phyloP scores from a whole-genome alignment of 2,113 vertebrate species.

The Lepisosteus osseus region DNA sequence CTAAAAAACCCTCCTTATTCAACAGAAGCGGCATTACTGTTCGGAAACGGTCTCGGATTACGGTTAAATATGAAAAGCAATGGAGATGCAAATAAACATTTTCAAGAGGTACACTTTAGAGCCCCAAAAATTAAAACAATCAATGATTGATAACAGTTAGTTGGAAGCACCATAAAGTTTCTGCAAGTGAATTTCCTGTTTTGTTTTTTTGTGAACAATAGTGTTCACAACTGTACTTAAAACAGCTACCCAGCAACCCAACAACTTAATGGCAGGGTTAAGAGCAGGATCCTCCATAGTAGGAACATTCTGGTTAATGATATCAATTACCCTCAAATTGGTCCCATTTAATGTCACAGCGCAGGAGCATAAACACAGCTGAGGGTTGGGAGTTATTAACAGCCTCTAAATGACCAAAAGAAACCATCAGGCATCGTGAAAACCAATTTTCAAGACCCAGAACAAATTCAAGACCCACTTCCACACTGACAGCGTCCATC shows the following conservation, averaged over 20 bases:
- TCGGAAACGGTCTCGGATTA: no score
- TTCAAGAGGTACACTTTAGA: no score
- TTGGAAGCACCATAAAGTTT: no score
- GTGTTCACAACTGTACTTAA: not conserved
- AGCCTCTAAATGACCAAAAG: not conserved
- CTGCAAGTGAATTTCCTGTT: no score
- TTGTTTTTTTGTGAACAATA: not conserved
- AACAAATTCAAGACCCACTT: not conserved
- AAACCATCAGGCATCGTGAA: not conserved
- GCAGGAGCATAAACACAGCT: not conserved
- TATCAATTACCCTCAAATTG: slow-evolving; percentile 7
- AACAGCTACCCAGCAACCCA: not conserved
- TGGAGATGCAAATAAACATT: no score
- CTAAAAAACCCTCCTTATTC: no score
- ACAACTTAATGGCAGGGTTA: slow-evolving; percentile 1
- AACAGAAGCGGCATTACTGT: no score
- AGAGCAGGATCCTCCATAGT: not conserved
- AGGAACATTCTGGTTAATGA: slow-evolving; percentile 11
- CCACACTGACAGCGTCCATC: not conserved
- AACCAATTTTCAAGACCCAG: no score
- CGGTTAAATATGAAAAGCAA: no score
- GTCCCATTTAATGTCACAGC: slow-evolving; percentile 4
- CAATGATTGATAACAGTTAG: no score
- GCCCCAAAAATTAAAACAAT: no score
- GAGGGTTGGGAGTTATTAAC: not conserved